Base-by-base conservation (phyloP, 1,140 invertebrate species). In the Lucilia cuprina region DNA sequence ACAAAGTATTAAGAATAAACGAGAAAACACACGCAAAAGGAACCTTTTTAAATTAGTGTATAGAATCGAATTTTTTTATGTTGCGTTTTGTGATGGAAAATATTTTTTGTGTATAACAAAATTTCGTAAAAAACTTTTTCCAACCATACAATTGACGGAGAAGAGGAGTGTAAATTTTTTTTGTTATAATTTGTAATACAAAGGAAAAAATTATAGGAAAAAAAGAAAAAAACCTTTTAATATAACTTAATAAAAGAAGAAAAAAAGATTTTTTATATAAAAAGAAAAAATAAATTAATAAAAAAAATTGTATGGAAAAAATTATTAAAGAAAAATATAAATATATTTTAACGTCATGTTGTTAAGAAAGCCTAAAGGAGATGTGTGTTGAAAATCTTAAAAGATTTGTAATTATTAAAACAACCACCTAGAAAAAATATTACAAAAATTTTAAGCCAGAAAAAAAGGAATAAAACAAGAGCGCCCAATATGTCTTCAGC, bases 41-140 rank as follows among this genome's bases (percentile, higher is more conserved):
- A 30, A 30, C 25, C 25, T 14, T 55, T 17, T 70, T 70, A n/a
- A 60, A 60, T n/a, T 60, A 70, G n/a, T 21, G 65, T 70, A 70
- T 70, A 25, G 65, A 60, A 60, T 60, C 55, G 5, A 70, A 70
- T 70, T 70, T 70, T 70, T 70, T 70, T 70, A 21, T 70, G 65
- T 70, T 70, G 5, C 65, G n/a, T 70, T 70, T 70, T 70, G 65
- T 70, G 65, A 70, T 70, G 65, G 65, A 70, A 70, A 70, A 70
- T 70, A 70, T 70, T 70, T 70, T 70, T 70, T 70, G 65, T 70
- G 65, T 70, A 70, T 70, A 70, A 70, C 65, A 70, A 70, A 70
- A 70, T 70, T 70, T 70, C 65, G 65, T 70, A 70, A 70, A 70
- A 70, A 70, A 70, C 65, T 70, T 70, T 70, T 70, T 70, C 65